Conservation (phyloP, 2,888 invertebrate genomes). For the Cantharis nigra region DNA sequence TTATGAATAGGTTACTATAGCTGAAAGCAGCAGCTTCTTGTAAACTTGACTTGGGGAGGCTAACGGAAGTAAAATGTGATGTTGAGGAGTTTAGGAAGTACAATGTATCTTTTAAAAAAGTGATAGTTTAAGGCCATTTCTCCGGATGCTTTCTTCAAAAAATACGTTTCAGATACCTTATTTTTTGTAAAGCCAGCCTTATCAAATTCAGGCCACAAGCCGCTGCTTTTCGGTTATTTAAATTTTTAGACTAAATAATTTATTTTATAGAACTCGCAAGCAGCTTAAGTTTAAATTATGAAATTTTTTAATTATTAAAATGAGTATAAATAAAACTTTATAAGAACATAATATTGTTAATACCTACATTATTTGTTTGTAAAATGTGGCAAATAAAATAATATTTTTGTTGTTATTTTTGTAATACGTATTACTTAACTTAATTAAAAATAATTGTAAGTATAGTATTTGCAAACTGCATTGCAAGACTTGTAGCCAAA, state of each 20-base stretch:
- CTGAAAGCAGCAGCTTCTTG: too few species aligned
- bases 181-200: too few species aligned
- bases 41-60: too few species aligned
- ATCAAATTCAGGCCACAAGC: too few species aligned
- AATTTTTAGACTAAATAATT: neutral
- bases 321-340: neutral
- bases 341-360: neutral
- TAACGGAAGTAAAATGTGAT: too few species aligned
- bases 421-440: neutral
- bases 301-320: neutral
- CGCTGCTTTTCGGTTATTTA: neutral
- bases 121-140: too few species aligned
- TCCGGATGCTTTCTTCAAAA: too few species aligned
- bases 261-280: neutral
- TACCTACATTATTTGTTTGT: neutral
- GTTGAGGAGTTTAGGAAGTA: too few species aligned
- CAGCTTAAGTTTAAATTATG: too few species aligned
- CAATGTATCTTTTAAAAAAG: too few species aligned
- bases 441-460: neutral
- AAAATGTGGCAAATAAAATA: neutral
- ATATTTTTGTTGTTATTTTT: neutral
- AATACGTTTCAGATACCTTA: too few species aligned
- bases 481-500: neutral
- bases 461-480: neutral
- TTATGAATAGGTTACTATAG: too few species aligned